Evolutionary conservation across 1,140 invertebrate genomes (phyloP).

Genomic region (Archivesica marissinica): DNA sequence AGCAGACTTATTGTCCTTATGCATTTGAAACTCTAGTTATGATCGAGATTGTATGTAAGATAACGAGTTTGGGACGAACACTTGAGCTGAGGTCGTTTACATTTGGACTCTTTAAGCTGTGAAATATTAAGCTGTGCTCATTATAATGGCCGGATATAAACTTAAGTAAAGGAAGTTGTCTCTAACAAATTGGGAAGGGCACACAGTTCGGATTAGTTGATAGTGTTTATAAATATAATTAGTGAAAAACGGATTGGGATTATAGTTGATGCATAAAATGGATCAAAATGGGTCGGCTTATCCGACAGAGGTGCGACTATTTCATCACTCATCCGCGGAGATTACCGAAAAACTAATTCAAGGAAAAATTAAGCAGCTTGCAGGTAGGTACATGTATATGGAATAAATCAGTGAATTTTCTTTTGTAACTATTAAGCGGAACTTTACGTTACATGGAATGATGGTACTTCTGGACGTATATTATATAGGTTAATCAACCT

Average conservation of each 20-base stretch:
- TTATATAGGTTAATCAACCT: no score
- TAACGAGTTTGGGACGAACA: conserved; percentile 34
- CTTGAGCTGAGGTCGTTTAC: background rate
- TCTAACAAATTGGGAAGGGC: conserved; percentile 10
- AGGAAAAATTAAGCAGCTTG: conserved; percentile 74
- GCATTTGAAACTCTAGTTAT: conserved; percentile 46
- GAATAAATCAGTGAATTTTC: background rate
- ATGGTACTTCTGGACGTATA: no score
- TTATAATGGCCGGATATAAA: background rate
- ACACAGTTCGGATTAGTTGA: background rate
- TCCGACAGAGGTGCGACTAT: background rate
- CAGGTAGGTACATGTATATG: conserved; percentile 69
- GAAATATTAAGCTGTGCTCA: background rate
- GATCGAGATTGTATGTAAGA: conserved; percentile 31
- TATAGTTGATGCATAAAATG: conserved; percentile 1
- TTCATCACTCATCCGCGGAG: conserved; percentile 14
- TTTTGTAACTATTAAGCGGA: no score
- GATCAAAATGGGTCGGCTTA: background rate
- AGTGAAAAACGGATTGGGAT: background rate
- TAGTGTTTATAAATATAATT: background rate
- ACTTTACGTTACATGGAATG: no score
- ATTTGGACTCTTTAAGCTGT: background rate
- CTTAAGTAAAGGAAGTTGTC: conserved; percentile 13
- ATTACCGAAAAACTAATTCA: conserved; percentile 42
- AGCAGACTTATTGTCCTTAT: background rate